Percentiles rank a stretch among this genome's conserved stretches.
These are phyloP conservation scores for Rhincodon typus DNA, from an alignment of 2,797 vertebrate genomes.

Conservation along the genomic window DNA sequence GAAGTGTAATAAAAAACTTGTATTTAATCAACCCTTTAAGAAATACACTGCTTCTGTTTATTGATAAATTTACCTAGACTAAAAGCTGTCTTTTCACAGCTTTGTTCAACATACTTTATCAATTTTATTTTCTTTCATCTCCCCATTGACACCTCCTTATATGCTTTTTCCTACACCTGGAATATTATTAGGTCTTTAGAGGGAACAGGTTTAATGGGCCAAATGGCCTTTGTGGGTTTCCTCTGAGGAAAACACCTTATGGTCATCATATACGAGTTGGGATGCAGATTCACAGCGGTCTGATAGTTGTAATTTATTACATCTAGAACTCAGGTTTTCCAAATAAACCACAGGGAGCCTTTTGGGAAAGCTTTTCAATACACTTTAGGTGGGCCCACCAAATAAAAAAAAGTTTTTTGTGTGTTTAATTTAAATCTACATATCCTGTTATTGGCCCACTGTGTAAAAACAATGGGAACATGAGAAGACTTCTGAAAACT, in stretches of 20 bases:
- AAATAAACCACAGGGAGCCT: neutral
- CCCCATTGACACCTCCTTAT: neutral
- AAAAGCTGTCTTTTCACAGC: neutral
- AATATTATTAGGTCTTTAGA: neutral
- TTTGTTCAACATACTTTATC: neutral
- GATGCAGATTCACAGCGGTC: neutral
- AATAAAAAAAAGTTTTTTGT: slow-evolving; percentile 11
- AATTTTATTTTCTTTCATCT: neutral
- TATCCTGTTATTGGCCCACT: slow-evolving; percentile 25
- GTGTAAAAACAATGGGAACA: slow-evolving; percentile 25
- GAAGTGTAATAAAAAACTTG: neutral
- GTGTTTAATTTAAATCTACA: slow-evolving; percentile 16
- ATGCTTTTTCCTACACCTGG: neutral
- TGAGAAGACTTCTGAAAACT: neutral
- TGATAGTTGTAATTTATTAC: neutral
- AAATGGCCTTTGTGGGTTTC: neutral
- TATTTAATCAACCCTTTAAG: neutral
- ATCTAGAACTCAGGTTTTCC: neutral
- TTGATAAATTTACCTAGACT: neutral
- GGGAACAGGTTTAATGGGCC: neutral
- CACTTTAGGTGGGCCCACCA: slow-evolving; percentile 13
- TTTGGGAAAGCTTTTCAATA: neutral
- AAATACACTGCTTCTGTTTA: neutral
- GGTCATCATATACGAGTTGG: neutral
- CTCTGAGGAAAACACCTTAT: neutral